Conservation (phyloP, 2,888 invertebrate genomes). For the Philhelius pedissequus region DNA sequence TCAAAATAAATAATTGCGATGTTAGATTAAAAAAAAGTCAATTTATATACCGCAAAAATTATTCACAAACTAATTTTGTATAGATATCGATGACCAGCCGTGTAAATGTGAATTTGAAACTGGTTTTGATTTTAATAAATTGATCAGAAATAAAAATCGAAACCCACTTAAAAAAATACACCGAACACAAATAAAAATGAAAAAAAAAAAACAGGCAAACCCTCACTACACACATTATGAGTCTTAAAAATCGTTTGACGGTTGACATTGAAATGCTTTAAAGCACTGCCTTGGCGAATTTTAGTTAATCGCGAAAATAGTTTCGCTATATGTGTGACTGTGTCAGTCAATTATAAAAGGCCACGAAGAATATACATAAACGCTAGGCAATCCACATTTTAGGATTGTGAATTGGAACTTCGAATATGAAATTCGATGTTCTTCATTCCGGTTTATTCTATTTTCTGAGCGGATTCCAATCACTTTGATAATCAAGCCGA, state of each 20-base stretch:
- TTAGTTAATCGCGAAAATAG: background rate
- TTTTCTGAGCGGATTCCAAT: too few relatives aligned
- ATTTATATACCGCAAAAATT: slow-evolving; percentile 27
- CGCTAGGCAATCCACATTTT: too few relatives aligned
- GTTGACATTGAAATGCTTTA: slow-evolving; percentile 34
- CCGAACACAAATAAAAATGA: background rate
- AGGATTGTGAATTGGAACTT: too few relatives aligned
- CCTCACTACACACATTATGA: background rate
- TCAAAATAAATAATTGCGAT: slow-evolving; percentile 47
- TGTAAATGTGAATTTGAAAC: slow-evolving; percentile 31
- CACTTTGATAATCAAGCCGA: too few relatives aligned
- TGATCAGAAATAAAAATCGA: slow-evolving; percentile 15
- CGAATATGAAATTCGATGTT: too few relatives aligned
- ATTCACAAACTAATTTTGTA: slow-evolving; percentile 10
- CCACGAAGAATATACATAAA: too few relatives aligned
- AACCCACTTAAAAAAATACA: background rate
- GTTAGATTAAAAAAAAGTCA: slow-evolving; percentile 32
- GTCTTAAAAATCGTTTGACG: slow-evolving; percentile 8
- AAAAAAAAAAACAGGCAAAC: background rate
- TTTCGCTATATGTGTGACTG: too few relatives aligned
- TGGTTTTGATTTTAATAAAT: slow-evolving; percentile 24
- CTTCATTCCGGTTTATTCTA: too few relatives aligned
- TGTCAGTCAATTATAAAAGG: too few relatives aligned
- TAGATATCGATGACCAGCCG: background rate
- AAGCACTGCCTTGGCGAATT: background rate